These are phyloP conservation scores for Eurytoma adleriae DNA, from an alignment of 2,888 invertebrate genomes.

Conservation along the genomic window DNA sequence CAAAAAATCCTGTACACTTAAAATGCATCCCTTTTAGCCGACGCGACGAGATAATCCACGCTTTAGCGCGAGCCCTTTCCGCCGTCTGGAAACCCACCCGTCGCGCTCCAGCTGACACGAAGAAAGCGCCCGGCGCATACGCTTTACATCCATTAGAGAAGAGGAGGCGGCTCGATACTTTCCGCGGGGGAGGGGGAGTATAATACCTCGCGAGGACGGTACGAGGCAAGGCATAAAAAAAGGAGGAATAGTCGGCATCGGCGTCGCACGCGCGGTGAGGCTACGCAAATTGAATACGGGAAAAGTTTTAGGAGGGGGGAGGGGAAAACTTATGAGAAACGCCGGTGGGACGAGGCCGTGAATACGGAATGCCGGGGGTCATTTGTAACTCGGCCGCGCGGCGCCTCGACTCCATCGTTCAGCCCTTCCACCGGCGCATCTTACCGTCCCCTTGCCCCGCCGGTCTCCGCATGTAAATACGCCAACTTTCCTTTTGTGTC, in stretches of 20 bases:
- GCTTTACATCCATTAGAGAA: conserved; percentile 58
- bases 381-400: conserved; percentile 58
- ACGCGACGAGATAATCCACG: conserved; percentile 24
- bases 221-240: background rate
- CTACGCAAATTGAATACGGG: conserved; percentile 67
- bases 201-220: background rate
- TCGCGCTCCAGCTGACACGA: conserved; percentile 14
- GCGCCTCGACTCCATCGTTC: conserved; percentile 10
- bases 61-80: conserved; percentile 13
- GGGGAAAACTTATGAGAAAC: conserved; percentile 65
- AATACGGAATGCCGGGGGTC: conserved; percentile 64
- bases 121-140: conserved; percentile 50
- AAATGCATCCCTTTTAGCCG: conserved; percentile 26
- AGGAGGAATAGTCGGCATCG: background rate
- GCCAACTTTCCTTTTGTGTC: background rate
- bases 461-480: background rate
- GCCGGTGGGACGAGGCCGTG: conserved; percentile 62
- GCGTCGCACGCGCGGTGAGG: conserved; percentile 11
- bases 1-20: background rate
- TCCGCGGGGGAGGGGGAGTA: background rate
- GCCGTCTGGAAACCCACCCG: background rate
- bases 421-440: background rate
- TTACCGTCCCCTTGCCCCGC: background rate
- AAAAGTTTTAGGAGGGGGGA: conserved; percentile 60
- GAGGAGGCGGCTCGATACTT: background rate